Base-by-base conservation (phyloP, 2,888 invertebrate species). In the Cheilosia vernalis region DNA sequence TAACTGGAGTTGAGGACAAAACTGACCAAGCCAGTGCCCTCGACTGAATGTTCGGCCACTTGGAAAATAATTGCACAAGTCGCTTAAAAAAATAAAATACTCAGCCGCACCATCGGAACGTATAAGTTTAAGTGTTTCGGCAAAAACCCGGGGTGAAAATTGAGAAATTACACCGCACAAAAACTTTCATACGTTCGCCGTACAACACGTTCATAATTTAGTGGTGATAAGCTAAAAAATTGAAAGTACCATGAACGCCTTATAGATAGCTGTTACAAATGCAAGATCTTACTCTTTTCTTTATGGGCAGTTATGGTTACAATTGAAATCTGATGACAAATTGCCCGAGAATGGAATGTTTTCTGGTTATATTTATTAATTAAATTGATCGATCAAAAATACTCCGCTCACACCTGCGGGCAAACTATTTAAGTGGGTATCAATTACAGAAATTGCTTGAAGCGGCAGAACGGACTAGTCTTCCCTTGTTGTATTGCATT, bases 1-100 rank as follows among this genome's bases (percentile, higher is more conserved):
- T 49, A 76, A 85, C 76, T 63, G 63, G 49, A 85, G 81, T 73
- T 81, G 81, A 85, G 76, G 76, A 85, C 81, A 85, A 64, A 72
- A 74, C 84, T 55, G 51, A 76, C 70, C 85, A 61, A 85, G 56
- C 81, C 81, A 77, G 85, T 72, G 44, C 85, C 70, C 76, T 63
- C 81, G 76, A 77, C 81, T 81, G 76, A 72, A 85, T 72, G 85
- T 81, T 81, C 15, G 63, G 77, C 76, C 72, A 85, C 67, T 77
- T 70, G 85, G 72, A 85, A 81, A 81, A 77, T 77, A 60, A 72
- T 79, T 72, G 79, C 64, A 64, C 58, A 72, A 79, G 72, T 72
- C 51, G 37, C 49, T 58, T 51, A 70, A 58, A 78, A 21, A 69
- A 69, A 60, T n/a, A 9, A 37, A 21, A 49, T 40, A 40, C 55